Evolutionary conservation across 2,113 vertebrate species (phyloP).

Genomic region (Xiphias gladius): DNA sequence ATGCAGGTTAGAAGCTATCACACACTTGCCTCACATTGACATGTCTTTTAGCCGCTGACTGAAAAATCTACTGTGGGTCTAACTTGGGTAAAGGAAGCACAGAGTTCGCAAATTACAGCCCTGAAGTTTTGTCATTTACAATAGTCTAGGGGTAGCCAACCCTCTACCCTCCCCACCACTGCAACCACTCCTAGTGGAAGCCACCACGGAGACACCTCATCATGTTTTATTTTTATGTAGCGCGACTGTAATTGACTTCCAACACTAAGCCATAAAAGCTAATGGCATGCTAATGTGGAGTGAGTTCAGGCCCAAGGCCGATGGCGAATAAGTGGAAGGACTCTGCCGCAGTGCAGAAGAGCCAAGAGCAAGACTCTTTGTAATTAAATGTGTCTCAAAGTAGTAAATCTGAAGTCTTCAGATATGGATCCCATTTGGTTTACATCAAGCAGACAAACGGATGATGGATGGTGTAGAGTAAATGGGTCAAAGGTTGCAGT

Average conservation of each 20-base stretch:
- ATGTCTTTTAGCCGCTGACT: background rate
- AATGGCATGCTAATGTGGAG: conserved; percentile 84
- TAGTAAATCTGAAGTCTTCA: conserved; percentile 74
- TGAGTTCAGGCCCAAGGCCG: conserved; percentile 78
- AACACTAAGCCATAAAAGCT: conserved; percentile 83
- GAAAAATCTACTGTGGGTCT: background rate
- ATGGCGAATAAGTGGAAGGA: conserved; percentile 64
- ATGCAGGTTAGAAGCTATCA: conserved; percentile 88
- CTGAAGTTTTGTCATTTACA: conserved; percentile 20
- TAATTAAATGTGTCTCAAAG: conserved; percentile 80
- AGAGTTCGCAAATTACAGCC: conserved; percentile 6
- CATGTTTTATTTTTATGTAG: conserved; percentile 84
- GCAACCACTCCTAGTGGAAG: conserved; percentile 50
- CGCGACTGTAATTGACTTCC: conserved; percentile 84
- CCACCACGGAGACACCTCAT: conserved; percentile 70
- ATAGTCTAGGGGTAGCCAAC: conserved; percentile 8
- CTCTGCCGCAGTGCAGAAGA: conserved; percentile 73
- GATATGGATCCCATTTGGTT: conserved; percentile 76
- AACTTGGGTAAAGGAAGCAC: background rate
- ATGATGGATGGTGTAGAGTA: conserved; percentile 70
- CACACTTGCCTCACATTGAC: background rate
- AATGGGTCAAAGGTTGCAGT: conserved; percentile 64
- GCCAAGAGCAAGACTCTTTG: conserved; percentile 63
- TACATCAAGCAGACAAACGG: conserved; percentile 63
- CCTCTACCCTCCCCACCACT: conserved; percentile 4